These are phyloP conservation scores for Acrobasis repandana DNA, from an alignment of 2,888 invertebrate species.

Conservation along the genomic window DNA sequence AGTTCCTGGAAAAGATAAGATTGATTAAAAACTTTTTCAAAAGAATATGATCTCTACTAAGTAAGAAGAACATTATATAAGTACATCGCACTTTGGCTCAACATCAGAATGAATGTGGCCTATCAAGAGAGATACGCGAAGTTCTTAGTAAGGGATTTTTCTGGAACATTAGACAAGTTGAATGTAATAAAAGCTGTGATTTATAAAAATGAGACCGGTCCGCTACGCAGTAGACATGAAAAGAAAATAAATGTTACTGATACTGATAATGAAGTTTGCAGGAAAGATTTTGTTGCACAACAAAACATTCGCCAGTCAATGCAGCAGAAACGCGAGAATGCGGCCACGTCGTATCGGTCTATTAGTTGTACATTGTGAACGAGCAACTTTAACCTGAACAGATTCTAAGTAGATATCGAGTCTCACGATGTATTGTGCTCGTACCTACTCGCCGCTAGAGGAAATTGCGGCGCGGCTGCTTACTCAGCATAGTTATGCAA, in stretches of 20 bases:
- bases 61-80: conserved; percentile 5
- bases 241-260: conserved; percentile 13
- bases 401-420: conserved; percentile 67
- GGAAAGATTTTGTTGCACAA: conserved; percentile 18
- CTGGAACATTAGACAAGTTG: conserved; percentile 41
- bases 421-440: conserved; percentile 49
- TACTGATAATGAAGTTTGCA: conserved; percentile 33
- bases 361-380: conserved; percentile 72
- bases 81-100: conserved; percentile 1
- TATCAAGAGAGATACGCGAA: conserved; percentile 23
- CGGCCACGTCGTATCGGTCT: conserved; percentile 55
- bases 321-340: conserved; percentile 55
- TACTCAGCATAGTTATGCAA: conserved; percentile 67
- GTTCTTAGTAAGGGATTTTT: conserved; percentile 35
- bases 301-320: conserved; percentile 43
- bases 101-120: conserved; percentile 12
- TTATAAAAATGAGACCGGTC: conserved; percentile 16
- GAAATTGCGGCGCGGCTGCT: conserved; percentile 73
- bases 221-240: neutral
- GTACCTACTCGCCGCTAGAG: conserved; percentile 47
- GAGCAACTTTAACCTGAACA: conserved; percentile 72
- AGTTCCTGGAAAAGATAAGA: conserved; percentile 88
- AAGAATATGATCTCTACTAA: neutral
- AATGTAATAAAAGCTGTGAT: conserved; percentile 39
- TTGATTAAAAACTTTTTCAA: neutral